A percentile compares a stretch with the other conserved stretches of the same genome.
phyloP scores from a whole-genome alignment of 2,888 invertebrate genomes.

The Leucophora obtusa region DNA sequence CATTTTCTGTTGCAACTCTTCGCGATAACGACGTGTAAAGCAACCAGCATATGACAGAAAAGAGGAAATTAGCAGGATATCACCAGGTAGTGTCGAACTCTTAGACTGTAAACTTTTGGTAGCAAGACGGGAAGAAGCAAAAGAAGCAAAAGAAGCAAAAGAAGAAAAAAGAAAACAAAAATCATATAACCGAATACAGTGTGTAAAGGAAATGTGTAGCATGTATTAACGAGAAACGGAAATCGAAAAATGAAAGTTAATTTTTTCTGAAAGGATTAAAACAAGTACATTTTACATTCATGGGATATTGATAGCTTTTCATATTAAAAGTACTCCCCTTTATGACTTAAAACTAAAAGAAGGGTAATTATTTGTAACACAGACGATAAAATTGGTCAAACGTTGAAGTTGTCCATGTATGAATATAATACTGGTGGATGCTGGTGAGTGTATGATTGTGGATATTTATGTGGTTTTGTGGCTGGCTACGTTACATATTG shows the following conservation, averaged over 20 bases:
- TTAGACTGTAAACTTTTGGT: constrained; percentile 83
- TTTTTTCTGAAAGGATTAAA: constrained; percentile 45
- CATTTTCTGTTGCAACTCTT: constrained; percentile 87
- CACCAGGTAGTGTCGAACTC: constrained; percentile 92
- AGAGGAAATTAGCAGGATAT: constrained; percentile 92
- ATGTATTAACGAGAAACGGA: constrained; percentile 57
- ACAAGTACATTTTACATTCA: constrained; percentile 40
- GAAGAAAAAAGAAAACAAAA: constrained; percentile 14
- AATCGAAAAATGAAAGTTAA: constrained; percentile 56
- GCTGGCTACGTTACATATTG: constrained; percentile 8
- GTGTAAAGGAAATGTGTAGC: constrained; percentile 40
- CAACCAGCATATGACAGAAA: constrained; percentile 98
- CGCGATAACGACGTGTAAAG: constrained; percentile 91
- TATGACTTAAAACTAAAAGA: constrained; percentile 30
- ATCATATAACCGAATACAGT: neutral
- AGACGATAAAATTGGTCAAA: constrained; percentile 40
- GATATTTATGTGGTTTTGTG: constrained; percentile 25
- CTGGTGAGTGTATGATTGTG: constrained; percentile 18
- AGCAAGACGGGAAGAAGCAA: neutral
- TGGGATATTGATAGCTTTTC: constrained; percentile 38
- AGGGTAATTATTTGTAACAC: constrained; percentile 44
- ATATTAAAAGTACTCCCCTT: constrained; percentile 34
- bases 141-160: neutral
- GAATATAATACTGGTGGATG: too few relatives aligned
- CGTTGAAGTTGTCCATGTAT: constrained; percentile 1